A percentile compares a stretch with the other conserved stretches of the same genome.
These are phyloP conservation scores for Chorisops tibialis DNA, from an alignment of 2,888 invertebrate genomes.

Conservation along the genomic window DNA sequence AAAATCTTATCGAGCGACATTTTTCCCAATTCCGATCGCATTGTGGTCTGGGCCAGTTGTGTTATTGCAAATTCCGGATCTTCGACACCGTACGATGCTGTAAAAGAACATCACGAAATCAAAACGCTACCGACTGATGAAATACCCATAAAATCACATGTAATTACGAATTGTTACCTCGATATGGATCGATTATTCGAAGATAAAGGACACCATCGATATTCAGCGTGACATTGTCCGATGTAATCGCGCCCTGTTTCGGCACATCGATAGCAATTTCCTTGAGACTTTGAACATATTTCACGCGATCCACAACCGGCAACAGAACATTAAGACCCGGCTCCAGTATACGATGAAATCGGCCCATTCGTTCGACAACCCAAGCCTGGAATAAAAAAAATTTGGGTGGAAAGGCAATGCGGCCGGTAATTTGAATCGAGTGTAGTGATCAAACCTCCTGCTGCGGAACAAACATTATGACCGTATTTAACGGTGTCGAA, in stretches of 20 bases:
- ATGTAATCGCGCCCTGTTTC: constrained; percentile 96
- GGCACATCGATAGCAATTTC: constrained; percentile 99
- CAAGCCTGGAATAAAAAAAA: constrained; percentile 75
- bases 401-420: background rate
- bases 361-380: constrained; percentile 98
- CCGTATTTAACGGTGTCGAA: constrained; percentile 82
- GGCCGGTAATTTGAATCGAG: background rate
- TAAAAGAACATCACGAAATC: constrained; percentile 32
- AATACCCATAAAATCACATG: background rate
- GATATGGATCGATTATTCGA: constrained; percentile 88
- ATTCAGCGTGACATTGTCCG: constrained; percentile 93
- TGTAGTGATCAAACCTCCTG: constrained; percentile 72
- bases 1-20: constrained; percentile 96
- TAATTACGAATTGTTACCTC: constrained; percentile 63
- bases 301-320: constrained; percentile 88
- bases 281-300: constrained; percentile 97
- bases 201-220: constrained; percentile 98
- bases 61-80: constrained; percentile 99
- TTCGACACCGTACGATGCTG: constrained; percentile 94
- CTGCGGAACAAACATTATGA: constrained; percentile 97
- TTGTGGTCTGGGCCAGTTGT: constrained; percentile 98
- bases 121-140: constrained; percentile 4
- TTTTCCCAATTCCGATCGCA: constrained; percentile 98
- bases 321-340: constrained; percentile 92
- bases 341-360: constrained; percentile 87